Percentiles rank a stretch among this genome's conserved stretches.
phyloP scores from a whole-genome alignment of 2,113 vertebrate genomes.

The Sapajus apella region DNA sequence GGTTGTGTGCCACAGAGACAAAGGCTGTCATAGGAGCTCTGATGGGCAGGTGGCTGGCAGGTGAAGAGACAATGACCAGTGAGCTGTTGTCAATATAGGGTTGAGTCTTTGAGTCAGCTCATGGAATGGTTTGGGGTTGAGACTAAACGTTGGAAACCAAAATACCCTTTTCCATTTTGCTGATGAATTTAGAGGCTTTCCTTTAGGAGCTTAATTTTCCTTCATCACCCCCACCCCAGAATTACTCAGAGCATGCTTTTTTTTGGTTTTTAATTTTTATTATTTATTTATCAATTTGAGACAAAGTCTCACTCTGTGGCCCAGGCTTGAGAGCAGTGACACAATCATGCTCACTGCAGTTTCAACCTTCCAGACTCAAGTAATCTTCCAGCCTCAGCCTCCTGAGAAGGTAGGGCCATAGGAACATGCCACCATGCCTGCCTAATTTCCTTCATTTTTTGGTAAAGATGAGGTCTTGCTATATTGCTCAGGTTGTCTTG shows the following conservation, averaged over 20 bases:
- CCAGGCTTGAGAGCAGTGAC: no score
- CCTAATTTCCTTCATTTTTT: no score
- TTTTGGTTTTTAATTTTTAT: no score
- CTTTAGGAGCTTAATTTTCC: neutral
- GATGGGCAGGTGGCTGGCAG: neutral
- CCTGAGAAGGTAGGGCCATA: no score
- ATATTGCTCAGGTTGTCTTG: no score
- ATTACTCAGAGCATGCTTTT: neutral
- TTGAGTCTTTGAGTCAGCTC: neutral
- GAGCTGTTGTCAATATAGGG: neutral
- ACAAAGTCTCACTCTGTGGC: no score
- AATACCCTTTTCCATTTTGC: neutral
- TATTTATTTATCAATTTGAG: no score
- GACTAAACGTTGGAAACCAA: neutral
- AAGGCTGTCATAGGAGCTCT: neutral
- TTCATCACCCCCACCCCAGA: neutral
- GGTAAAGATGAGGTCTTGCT: no score
- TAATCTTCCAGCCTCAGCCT: no score
- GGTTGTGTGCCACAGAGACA: neutral
- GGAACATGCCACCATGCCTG: no score
- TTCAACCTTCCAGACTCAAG: no score
- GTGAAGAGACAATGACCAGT: neutral
- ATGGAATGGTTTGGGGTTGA: neutral
- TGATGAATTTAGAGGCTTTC: neutral
- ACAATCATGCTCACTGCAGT: no score